These are phyloP conservation scores for Anarsia innoxiella DNA, from an alignment of 2,888 invertebrate species.

Conservation along the genomic window DNA sequence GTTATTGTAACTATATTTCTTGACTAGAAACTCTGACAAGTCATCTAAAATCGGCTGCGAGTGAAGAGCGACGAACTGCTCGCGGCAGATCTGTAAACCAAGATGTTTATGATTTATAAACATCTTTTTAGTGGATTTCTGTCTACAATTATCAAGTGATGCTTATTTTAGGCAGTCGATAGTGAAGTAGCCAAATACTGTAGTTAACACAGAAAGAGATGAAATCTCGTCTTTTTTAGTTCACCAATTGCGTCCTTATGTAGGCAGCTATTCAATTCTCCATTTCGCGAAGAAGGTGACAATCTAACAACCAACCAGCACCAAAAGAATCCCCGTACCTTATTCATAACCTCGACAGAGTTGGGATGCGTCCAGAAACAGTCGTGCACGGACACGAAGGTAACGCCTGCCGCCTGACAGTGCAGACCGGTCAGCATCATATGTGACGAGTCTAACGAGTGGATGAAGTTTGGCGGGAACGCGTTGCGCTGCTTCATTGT, in stretches of 20 bases:
- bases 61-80: conserved; percentile 98
- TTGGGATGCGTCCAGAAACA: conserved; percentile 99
- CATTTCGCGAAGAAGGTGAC: too few species aligned
- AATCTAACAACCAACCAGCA: too few species aligned
- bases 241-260: too few species aligned
- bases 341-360: conserved; percentile 91
- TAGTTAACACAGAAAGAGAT: too few species aligned
- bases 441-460: conserved; percentile 98
- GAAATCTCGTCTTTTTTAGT: too few species aligned
- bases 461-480: conserved; percentile 99
- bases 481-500: conserved; percentile 95
- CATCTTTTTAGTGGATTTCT: too few species aligned
- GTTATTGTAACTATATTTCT: conserved; percentile 79
- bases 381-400: conserved; percentile 98
- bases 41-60: conserved; percentile 93
- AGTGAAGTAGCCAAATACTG: too few species aligned
- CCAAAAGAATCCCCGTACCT: conserved; percentile 62
- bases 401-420: conserved; percentile 86
- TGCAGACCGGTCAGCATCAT: conserved; percentile 99
- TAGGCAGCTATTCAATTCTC: too few species aligned
- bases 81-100: conserved; percentile 87
- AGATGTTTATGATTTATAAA: too few species aligned
- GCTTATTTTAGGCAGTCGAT: too few species aligned
- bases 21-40: conserved; percentile 82
- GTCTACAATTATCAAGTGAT: too few species aligned